Conservation (phyloP, 2,113 vertebrate genomes). For the Bolborhynchus lineola region DNA sequence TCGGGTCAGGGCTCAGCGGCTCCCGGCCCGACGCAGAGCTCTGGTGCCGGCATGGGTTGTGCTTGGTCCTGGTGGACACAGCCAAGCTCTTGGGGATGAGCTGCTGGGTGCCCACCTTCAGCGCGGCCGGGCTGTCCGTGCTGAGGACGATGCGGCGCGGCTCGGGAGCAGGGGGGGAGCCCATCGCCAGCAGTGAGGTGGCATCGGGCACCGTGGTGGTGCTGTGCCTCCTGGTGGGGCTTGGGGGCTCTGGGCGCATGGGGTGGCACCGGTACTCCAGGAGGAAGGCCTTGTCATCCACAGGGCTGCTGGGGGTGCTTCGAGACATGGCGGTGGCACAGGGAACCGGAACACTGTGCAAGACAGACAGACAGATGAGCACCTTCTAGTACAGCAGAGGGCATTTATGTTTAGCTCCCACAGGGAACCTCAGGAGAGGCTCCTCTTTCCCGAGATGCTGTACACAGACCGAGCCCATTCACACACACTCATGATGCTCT, state of each 20-base stretch:
- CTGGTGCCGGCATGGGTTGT: constrained; percentile 75
- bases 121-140: constrained; percentile 79
- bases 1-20: neutral
- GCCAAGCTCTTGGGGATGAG: constrained; percentile 88
- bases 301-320: neutral
- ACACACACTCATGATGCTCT: rapidly evolving
- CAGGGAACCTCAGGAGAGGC: rapidly evolving
- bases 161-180: neutral
- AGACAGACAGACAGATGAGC: neutral
- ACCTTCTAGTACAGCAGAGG: neutral
- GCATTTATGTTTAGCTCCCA: rapidly evolving
- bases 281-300: constrained; percentile 59
- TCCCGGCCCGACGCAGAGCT: constrained; percentile 76
- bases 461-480: rapidly evolving
- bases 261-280: constrained; percentile 76
- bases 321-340: neutral
- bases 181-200: rapidly evolving
- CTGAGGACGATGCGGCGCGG: constrained; percentile 76
- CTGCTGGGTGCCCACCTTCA: constrained; percentile 84
- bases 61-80: constrained; percentile 72
- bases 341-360: neutral
- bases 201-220: neutral
- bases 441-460: rapidly evolving
- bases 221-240: neutral
- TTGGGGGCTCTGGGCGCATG: neutral